phyloP scores from a whole-genome alignment of 2,797 vertebrate genomes.

The Limosa lapponica region DNA sequence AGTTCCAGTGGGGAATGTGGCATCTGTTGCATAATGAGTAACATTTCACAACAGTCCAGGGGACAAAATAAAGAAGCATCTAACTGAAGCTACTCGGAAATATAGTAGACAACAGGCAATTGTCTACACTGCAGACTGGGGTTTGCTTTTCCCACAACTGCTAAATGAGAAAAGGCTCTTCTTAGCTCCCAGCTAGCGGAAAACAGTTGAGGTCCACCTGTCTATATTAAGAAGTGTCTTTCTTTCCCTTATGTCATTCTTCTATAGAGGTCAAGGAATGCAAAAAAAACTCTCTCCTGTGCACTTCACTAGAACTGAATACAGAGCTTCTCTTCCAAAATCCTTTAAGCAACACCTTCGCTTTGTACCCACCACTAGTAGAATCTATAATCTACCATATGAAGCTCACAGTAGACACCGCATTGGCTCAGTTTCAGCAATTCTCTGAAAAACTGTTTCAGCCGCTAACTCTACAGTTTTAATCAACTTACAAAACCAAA shows the following conservation, averaged over 20 bases:
- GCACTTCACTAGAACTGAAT: not conserved
- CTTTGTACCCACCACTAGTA: not conserved
- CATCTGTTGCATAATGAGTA: not conserved
- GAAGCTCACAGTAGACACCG: not conserved
- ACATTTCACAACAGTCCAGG: not conserved
- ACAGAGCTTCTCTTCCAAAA: not conserved
- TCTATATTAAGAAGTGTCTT: not conserved
- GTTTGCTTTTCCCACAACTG: not conserved
- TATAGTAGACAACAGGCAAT: not conserved
- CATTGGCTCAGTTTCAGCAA: conserved; percentile 47
- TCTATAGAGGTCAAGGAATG: not conserved
- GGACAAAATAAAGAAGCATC: not conserved
- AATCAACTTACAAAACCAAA: conserved; percentile 52
- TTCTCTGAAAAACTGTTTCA: conserved; percentile 59
- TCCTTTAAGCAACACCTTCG: not conserved
- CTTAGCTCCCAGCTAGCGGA: not conserved
- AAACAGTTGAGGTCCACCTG: not conserved
- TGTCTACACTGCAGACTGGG: not conserved
- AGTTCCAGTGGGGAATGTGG: not conserved
- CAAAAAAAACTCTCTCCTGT: not conserved
- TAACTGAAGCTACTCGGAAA: not conserved
- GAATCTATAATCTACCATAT: conserved; percentile 1
- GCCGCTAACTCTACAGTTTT: conserved; percentile 29
- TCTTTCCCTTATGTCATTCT: not conserved
- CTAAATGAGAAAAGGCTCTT: not conserved